phyloP scores from a whole-genome alignment of 2,888 invertebrate species.

The Polylopha cassiicola region DNA sequence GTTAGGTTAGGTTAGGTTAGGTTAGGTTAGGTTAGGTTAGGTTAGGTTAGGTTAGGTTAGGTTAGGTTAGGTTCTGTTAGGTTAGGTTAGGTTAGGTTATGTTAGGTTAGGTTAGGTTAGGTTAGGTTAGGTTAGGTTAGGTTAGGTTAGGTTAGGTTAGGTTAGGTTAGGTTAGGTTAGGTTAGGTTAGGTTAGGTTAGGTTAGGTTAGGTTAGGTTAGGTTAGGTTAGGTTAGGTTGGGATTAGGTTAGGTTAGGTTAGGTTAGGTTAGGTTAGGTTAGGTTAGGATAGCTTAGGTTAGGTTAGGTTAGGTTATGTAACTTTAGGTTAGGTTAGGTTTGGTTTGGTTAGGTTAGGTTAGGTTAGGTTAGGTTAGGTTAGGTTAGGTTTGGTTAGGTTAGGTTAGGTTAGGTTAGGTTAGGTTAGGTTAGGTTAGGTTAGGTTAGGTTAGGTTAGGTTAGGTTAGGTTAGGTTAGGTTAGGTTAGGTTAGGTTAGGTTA shows the following conservation, averaged over 20 bases:
- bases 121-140: conserved; percentile 20
- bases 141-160: conserved; percentile 21
- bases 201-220: conserved; percentile 12
- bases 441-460: conserved; percentile 22
- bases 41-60: conserved; percentile 26
- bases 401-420: conserved; percentile 20
- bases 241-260: conserved; percentile 14
- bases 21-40: conserved; percentile 26
- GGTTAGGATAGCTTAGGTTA: conserved; percentile 16
- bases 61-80: conserved; percentile 26
- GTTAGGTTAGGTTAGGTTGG: conserved; percentile 10
- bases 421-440: conserved; percentile 22
- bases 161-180: conserved; percentile 20
- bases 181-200: conserved; percentile 20
- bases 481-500: conserved; percentile 22
- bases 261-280: conserved; percentile 20
- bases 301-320: conserved; percentile 22
- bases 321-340: conserved; percentile 22
- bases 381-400: conserved; percentile 23
- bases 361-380: conserved; percentile 24
- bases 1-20: conserved; percentile 24
- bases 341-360: conserved; percentile 24
- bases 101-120: conserved; percentile 26
- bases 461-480: conserved; percentile 22
- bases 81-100: conserved; percentile 26